A percentile compares a stretch with the other conserved stretches of the same genome.
These are phyloP conservation scores for Platypus cylindrus DNA, from an alignment of 2,888 invertebrate species.

Conservation along the genomic window DNA sequence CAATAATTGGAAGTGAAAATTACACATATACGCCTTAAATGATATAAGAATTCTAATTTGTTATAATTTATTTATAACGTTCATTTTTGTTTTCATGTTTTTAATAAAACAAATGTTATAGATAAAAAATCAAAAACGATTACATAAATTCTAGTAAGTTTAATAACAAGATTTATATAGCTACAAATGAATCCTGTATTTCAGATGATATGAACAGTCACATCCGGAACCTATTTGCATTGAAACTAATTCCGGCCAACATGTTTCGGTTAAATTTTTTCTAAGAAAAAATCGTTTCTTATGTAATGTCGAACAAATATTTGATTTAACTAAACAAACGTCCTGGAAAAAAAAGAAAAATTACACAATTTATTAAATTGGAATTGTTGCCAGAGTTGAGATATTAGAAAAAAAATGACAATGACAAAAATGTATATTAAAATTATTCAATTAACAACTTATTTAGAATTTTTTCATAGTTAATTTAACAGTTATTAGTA, in stretches of 20 bases:
- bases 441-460: not conserved
- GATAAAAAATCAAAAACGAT: too few relatives aligned
- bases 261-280: slow-evolving; percentile 10
- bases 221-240: slow-evolving; percentile 12
- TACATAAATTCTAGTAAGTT: too few relatives aligned
- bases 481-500: not conserved
- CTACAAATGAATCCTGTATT: slow-evolving; percentile 13
- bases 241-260: slow-evolving; percentile 12
- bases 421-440: slow-evolving; percentile 1
- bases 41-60: too few relatives aligned
- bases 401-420: not conserved
- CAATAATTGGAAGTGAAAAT: too few relatives aligned
- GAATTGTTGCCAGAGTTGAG: too few relatives aligned
- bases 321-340: slow-evolving; percentile 17
- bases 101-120: too few relatives aligned
- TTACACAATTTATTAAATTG: too few relatives aligned
- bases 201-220: slow-evolving; percentile 13
- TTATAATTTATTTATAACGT: too few relatives aligned
- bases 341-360: slow-evolving; percentile 17
- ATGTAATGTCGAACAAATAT: slow-evolving; percentile 16
- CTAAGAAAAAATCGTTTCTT: slow-evolving; percentile 18
- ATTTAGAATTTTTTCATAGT: slow-evolving; percentile 1
- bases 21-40: too few relatives aligned
- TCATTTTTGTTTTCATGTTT: too few relatives aligned
- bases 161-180: not conserved